Percentiles rank a stretch among this genome's conserved stretches.
Conservation (phyloP, 2,113 vertebrate genomes). For the Labrus mixtus region DNA sequence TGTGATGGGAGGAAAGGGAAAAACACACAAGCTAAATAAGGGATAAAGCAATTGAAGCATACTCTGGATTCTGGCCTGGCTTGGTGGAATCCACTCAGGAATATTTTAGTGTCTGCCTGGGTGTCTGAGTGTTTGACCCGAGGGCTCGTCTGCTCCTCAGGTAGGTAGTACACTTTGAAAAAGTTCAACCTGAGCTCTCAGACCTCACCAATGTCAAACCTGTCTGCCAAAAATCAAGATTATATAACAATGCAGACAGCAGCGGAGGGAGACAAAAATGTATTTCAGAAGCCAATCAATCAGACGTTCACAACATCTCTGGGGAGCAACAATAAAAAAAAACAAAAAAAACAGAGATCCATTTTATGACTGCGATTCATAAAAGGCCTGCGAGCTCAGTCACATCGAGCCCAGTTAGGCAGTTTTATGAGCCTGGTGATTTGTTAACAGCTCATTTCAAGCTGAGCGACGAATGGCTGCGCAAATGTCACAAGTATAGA, state of each 20-base stretch:
- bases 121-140: conserved; percentile 59
- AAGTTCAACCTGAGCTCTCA: conserved; percentile 42
- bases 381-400: conserved; percentile 39
- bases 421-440: conserved; percentile 65
- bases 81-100: conserved; percentile 32
- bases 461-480: conserved; percentile 51
- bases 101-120: conserved; percentile 49
- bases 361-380: conserved; percentile 37
- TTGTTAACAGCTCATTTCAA: conserved; percentile 68
- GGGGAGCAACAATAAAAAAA: conserved; percentile 15
- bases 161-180: conserved; percentile 23
- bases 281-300: conserved; percentile 23
- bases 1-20: conserved; percentile 12
- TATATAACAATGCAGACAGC: background rate
- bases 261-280: conserved; percentile 1
- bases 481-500: conserved; percentile 62
- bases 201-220: conserved; percentile 23
- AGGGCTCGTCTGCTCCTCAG: conserved; percentile 46
- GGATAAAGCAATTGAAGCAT: conserved; percentile 49
- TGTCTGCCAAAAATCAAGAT: conserved; percentile 20
- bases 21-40: conserved; percentile 23
- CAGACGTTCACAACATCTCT: background rate
- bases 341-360: conserved; percentile 6
- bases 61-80: conserved; percentile 47
- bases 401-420: conserved; percentile 42